Percentiles rank a stretch among this genome's conserved stretches.
Evolutionary conservation across 2,797 vertebrate genomes (phyloP).

Genomic region (Pteropus rufus): DNA sequence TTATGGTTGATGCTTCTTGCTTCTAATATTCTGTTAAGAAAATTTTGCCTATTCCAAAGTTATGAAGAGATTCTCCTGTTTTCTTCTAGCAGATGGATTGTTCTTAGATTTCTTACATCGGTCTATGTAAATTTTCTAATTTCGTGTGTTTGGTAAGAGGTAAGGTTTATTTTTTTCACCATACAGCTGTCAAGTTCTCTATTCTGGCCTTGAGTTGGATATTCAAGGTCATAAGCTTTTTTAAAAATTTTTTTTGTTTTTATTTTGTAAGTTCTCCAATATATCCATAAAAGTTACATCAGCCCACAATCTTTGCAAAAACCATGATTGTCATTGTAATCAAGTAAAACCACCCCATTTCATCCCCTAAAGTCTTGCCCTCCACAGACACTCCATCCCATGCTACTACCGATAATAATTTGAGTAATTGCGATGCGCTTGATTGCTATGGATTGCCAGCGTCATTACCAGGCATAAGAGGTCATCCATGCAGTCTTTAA

Average conservation of each 20-base stretch:
- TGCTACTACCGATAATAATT: background rate
- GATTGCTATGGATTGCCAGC: background rate
- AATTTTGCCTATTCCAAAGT: background rate
- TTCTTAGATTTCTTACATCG: background rate
- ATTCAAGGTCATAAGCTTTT: background rate
- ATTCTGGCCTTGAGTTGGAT: background rate
- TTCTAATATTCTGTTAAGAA: background rate
- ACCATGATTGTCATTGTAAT: background rate
- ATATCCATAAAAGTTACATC: background rate
- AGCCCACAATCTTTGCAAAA: background rate
- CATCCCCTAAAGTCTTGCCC: background rate
- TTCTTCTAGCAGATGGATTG: background rate
- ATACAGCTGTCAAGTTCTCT: background rate
- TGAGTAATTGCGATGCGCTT: background rate
- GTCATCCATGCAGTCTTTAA: background rate
- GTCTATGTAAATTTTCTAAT: background rate
- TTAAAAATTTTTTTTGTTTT: no score
- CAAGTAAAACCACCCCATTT: background rate
- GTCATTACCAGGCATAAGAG: no score
- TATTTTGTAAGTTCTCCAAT: background rate
- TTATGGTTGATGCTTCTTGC: background rate
- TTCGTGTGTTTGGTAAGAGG: background rate
- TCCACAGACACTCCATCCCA: background rate
- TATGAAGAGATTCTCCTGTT: background rate
- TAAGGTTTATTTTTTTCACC: background rate